Evolutionary conservation across 1,140 invertebrate species (phyloP).

Genomic region (Habropoda laboriosa): DNA sequence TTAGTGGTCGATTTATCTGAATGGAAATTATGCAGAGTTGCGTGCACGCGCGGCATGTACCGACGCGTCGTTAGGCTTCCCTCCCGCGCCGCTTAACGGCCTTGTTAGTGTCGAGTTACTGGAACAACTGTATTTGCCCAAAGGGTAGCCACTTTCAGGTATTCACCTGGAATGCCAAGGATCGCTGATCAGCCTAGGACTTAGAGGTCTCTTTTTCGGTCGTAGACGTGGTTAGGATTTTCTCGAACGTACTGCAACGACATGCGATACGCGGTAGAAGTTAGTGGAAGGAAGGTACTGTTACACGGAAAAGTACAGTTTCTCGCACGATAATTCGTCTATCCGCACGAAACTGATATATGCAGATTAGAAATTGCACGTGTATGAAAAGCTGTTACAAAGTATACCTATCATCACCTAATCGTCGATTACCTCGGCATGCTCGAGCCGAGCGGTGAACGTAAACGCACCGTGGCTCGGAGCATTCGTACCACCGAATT

Average conservation of each 20-base stretch:
- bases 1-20: slow-evolving; percentile 41
- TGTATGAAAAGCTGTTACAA: no score
- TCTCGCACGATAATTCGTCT: no score
- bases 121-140: slow-evolving; percentile 22
- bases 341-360: no score
- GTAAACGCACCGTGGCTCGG: background rate
- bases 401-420: no score
- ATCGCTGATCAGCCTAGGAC: background rate
- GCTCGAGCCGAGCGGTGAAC: background rate
- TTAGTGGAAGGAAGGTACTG: no score
- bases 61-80: slow-evolving; percentile 8
- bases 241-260: no score
- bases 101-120: slow-evolving; percentile 34
- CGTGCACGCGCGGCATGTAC: background rate
- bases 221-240: background rate
- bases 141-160: background rate
- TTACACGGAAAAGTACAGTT: no score
- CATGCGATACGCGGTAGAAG: no score
- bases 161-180: background rate
- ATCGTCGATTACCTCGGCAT: slow-evolving; percentile 7
- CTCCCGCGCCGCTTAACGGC: background rate
- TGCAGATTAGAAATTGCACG: no score
- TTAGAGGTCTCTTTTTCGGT: no score
- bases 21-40: slow-evolving; percentile 25
- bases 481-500: slow-evolving; percentile 21